Conservation (phyloP, 2,113 vertebrate species). For the Camelus dromedarius region DNA sequence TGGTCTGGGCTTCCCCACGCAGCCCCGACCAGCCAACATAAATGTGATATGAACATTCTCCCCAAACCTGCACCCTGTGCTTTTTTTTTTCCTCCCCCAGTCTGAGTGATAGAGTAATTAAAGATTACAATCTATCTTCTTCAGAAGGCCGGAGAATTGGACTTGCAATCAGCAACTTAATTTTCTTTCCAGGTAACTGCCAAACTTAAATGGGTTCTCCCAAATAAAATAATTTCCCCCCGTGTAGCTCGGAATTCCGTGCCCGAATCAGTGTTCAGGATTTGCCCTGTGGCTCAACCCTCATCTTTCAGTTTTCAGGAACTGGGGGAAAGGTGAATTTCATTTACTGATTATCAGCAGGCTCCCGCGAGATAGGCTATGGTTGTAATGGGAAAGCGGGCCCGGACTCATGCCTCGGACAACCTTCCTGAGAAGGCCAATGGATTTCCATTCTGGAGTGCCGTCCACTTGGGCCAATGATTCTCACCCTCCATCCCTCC, state of each 20-base stretch:
- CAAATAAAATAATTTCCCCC: neutral
- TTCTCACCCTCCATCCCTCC: neutral
- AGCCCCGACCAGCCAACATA: slow-evolving; percentile 34
- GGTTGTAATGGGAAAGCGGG: neutral
- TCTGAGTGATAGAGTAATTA: slow-evolving; percentile 77
- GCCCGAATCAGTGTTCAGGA: neutral
- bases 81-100: slow-evolving; percentile 22
- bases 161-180: slow-evolving; percentile 71
- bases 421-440: neutral
- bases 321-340: slow-evolving; percentile 44
- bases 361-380: neutral
- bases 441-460: neutral
- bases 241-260: neutral
- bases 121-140: slow-evolving; percentile 73
- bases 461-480: accelerated
- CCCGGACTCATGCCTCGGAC: accelerated
- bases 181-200: slow-evolving; percentile 71
- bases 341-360: slow-evolving; percentile 68
- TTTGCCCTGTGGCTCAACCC: neutral
- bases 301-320: slow-evolving; percentile 14
- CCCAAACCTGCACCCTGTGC: accelerated
- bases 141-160: slow-evolving; percentile 58
- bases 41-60: neutral
- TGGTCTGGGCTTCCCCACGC: neutral
- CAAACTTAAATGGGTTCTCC: slow-evolving; percentile 59